phyloP scores from a whole-genome alignment of 2,797 vertebrate genomes.

The Bovichtus variegatus region DNA sequence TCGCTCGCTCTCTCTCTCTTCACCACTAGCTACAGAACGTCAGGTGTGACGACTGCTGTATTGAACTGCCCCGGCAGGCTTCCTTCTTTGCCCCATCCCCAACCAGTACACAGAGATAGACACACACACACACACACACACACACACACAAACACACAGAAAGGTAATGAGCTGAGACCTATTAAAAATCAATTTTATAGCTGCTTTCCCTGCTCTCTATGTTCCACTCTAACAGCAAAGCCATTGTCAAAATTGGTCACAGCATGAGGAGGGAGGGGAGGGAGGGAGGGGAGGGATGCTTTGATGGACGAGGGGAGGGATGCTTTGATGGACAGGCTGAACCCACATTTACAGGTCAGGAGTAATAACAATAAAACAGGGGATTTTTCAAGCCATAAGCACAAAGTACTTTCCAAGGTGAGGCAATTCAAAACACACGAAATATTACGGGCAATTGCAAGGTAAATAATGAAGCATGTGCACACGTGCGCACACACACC shows the following conservation, averaged over 20 bases:
- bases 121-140: slow-evolving; percentile 20
- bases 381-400: too few relatives aligned
- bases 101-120: slow-evolving; percentile 19
- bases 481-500: too few relatives aligned
- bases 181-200: slow-evolving; percentile 84
- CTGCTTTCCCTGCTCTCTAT: slow-evolving; percentile 60
- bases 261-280: slow-evolving; percentile 5
- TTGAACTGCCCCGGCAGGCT: slow-evolving; percentile 25
- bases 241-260: slow-evolving; percentile 37
- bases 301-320: too few relatives aligned
- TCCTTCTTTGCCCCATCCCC: neutral
- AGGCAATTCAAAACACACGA: too few relatives aligned
- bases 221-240: slow-evolving; percentile 74
- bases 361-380: too few relatives aligned
- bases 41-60: slow-evolving; percentile 41
- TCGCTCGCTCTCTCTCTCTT: neutral
- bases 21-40: neutral
- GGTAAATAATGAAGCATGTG: too few relatives aligned
- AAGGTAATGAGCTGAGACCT: slow-evolving; percentile 73
- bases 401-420: too few relatives aligned
- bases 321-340: slow-evolving; percentile 44
- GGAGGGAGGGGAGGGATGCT: neutral
- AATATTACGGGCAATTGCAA: too few relatives aligned
- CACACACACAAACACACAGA: slow-evolving; percentile 21
- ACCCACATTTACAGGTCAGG: slow-evolving; percentile 49